Conservation (phyloP, 2,888 invertebrate species). For the Agriopis marginaria region DNA sequence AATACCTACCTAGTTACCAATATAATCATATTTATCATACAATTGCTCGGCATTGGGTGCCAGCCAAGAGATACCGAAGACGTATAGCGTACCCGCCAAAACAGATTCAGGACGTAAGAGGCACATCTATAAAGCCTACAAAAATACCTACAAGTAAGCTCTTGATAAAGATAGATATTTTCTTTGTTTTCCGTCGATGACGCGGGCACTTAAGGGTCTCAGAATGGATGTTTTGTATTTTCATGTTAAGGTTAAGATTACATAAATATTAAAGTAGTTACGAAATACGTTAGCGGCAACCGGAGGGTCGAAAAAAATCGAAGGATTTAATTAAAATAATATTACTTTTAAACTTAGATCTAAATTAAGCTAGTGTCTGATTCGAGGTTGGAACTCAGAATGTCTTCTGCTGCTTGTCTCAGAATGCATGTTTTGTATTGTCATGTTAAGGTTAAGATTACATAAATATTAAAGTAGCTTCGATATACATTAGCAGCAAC, state of each 20-base stretch:
- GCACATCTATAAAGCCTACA: constrained; percentile 17
- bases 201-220: constrained; percentile 2
- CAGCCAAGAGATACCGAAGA: constrained; percentile 41
- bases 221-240: background rate
- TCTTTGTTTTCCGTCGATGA: constrained; percentile 12
- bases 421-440: too few relatives aligned
- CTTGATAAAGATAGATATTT: constrained; percentile 14
- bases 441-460: background rate
- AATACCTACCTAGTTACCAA: constrained; percentile 10
- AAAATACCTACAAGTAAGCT: constrained; percentile 11
- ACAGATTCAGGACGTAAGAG: constrained; percentile 29
- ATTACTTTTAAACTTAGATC: too few relatives aligned
- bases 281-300: too few relatives aligned
- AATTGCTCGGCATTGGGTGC: constrained; percentile 30
- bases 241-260: background rate
- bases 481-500: too few relatives aligned
- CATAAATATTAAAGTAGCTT: too few relatives aligned
- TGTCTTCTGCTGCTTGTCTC: background rate
- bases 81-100: constrained; percentile 26
- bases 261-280: too few relatives aligned
- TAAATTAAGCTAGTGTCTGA: too few relatives aligned
- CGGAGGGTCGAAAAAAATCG: too few relatives aligned
- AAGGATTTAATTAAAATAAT: too few relatives aligned
- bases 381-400: too few relatives aligned
- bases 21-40: constrained; percentile 20